phyloP scores from a whole-genome alignment of 2,113 vertebrate genomes.

The Gambusia holbrooki region DNA sequence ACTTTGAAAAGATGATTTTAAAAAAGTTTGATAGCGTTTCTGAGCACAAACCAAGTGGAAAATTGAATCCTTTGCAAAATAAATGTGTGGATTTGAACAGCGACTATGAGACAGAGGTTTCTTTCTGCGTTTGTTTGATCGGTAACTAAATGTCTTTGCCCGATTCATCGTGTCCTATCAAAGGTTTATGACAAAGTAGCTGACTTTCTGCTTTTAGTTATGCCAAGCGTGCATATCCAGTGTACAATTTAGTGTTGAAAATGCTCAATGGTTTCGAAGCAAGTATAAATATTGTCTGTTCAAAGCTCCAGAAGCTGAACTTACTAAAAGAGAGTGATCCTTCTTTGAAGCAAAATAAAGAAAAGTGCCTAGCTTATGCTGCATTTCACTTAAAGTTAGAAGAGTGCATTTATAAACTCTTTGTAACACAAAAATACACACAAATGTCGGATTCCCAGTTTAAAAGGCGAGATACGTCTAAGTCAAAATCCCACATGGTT shows the following conservation, averaged over 20 bases:
- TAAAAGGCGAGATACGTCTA: neutral
- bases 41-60: neutral
- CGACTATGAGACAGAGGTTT: neutral
- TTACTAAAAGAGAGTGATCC: constrained; percentile 5
- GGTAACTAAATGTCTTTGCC: neutral
- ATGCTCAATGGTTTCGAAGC: too few relatives aligned
- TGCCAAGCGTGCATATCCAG: neutral
- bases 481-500: neutral
- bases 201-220: neutral
- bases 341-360: constrained; percentile 27
- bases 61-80: neutral
- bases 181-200: neutral
- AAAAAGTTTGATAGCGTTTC: neutral
- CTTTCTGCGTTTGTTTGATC: neutral
- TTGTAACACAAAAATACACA: neutral
- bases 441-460: neutral
- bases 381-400: neutral
- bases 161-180: neutral
- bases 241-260: neutral
- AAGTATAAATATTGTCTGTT: too few relatives aligned
- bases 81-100: neutral
- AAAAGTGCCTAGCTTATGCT: constrained; percentile 21
- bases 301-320: too few relatives aligned
- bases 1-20: neutral
- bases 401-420: neutral